Evolutionary conservation across 2,888 invertebrate genomes (phyloP), one percentile per base, ranked within the genome.

Genomic region (Phrixothrix hirtus): DNA sequence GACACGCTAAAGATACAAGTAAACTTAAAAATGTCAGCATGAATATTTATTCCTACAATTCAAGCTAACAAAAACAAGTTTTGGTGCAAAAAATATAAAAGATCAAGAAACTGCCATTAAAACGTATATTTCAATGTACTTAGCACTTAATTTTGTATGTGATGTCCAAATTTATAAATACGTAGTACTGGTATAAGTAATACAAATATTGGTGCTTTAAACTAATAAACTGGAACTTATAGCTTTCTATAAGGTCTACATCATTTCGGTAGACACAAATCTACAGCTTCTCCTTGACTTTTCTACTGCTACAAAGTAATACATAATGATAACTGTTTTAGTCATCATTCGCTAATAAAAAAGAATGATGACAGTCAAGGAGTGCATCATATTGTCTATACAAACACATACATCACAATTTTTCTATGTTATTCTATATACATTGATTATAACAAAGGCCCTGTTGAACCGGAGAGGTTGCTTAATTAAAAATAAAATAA

Each of bases 121-220:
- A 41, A 45, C 58, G 55, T 59, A 58, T 62, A 55, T 61, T 58
- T 66, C 61, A 67, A 67, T 71, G 64, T 69, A 69, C 67, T 71
- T 67, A 68, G 64, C 62, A 62, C 65, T 67, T 68, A 68, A 65
- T 48, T 29, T 37, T 41, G 37, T 50, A 50, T 51, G 46, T 57
- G 35, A 69, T 61, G 61, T 66, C 67, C 61, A 60, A 62, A 59
- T 59, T 54, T 26, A 53, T 60, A 61, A n/a, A n/a, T n/a, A n/a
- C n/a, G n/a, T n/a, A n/a, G n/a, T 12, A 27, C 16, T 64, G 62
- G 59, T 64, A 64, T 66, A 61, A 66, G 65, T 71, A 66, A 69
- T 74, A 75, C 73, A 75, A 75, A 74, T 71, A 71, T 74, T 75
- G 74, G 74, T 75, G 75, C 75, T 73, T 73, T 67, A 62, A 69